Conservation (phyloP, 1,140 invertebrate species). For the Ditylenchus dipsaci region DNA sequence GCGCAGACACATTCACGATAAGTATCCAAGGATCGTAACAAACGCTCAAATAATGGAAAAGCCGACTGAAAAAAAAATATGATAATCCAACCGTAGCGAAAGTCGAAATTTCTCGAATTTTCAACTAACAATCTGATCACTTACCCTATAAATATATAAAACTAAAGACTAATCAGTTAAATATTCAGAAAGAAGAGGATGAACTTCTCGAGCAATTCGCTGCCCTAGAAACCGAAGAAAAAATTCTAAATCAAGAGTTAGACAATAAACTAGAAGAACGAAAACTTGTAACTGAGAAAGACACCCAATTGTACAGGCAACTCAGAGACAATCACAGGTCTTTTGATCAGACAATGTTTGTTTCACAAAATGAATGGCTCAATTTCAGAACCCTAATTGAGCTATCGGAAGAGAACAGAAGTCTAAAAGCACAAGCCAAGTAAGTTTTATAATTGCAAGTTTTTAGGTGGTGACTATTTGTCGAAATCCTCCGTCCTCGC, state of each 20-base stretch:
- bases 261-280: constrained; percentile 34
- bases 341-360: too few species aligned
- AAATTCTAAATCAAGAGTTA: constrained; percentile 26
- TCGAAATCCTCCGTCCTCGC: too few species aligned
- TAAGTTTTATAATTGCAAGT: too few species aligned
- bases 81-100: too few species aligned
- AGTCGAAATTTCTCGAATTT: too few species aligned
- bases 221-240: constrained; percentile 33
- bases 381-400: constrained; percentile 36
- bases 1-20: too few species aligned
- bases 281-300: constrained; percentile 26
- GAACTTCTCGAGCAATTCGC: constrained; percentile 32
- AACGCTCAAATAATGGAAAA: too few species aligned
- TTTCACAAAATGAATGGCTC: background rate
- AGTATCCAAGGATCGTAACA: too few species aligned
- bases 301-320: constrained; percentile 37
- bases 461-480: too few species aligned
- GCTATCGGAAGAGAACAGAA: constrained; percentile 36
- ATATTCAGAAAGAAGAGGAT: constrained; percentile 44
- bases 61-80: too few species aligned
- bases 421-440: constrained; percentile 72
- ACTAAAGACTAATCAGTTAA: background rate
- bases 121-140: too few species aligned
- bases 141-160: too few species aligned
- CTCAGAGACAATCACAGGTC: constrained; percentile 50